phyloP scores from a whole-genome alignment of 2,888 invertebrate species.

The Hermaeophaga mercurialis region DNA sequence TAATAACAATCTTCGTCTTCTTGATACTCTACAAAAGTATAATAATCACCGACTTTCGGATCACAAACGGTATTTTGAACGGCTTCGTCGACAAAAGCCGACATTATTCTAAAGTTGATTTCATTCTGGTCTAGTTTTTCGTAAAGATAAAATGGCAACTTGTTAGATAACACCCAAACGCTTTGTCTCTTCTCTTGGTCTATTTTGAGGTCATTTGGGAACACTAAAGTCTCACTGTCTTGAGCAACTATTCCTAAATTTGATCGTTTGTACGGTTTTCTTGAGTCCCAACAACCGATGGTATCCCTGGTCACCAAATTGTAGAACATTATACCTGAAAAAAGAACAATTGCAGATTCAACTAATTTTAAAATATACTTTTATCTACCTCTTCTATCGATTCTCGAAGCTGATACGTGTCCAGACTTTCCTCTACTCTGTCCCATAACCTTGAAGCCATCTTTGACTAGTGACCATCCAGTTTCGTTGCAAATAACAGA shows the following conservation, averaged over 20 bases:
- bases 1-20: constrained; percentile 32
- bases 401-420: constrained; percentile 76
- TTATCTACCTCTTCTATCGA: constrained; percentile 65
- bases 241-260: constrained; percentile 68
- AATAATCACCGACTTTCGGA: constrained; percentile 55
- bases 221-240: constrained; percentile 69
- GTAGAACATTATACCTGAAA: constrained; percentile 69
- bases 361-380: background rate
- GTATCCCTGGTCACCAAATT: constrained; percentile 78
- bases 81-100: constrained; percentile 67
- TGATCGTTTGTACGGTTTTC: constrained; percentile 68
- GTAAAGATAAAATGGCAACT: constrained; percentile 74
- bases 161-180: constrained; percentile 79
- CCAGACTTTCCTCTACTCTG: constrained; percentile 64
- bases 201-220: constrained; percentile 81
- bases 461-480: constrained; percentile 53
- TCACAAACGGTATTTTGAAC: constrained; percentile 74
- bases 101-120: constrained; percentile 76
- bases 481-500: constrained; percentile 68
- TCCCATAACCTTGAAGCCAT: constrained; percentile 52
- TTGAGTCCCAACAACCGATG: constrained; percentile 80
- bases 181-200: constrained; percentile 72
- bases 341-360: background rate
- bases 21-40: constrained; percentile 22
- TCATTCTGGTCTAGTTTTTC: constrained; percentile 66